These are phyloP conservation scores for Holothuria leucospilota DNA, from an alignment of 53 echinoderm and acorn worm genomes.

Conservation along the genomic window DNA sequence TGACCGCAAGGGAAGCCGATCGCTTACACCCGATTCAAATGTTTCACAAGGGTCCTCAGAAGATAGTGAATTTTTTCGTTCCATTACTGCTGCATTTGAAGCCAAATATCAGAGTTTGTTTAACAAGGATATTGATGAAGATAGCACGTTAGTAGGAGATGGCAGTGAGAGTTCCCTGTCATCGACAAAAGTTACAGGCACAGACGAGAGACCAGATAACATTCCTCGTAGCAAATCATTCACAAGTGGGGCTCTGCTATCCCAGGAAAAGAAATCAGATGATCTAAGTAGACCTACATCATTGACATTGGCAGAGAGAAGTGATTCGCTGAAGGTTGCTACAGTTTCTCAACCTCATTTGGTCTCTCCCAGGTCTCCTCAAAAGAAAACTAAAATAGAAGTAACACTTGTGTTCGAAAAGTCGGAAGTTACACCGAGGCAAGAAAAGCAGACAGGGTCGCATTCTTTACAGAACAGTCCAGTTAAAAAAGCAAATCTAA, in stretches of 20 bases:
- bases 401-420: slow-evolving; percentile 76
- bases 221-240: slow-evolving; percentile 67
- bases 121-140: slow-evolving; percentile 76
- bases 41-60: slow-evolving; percentile 65
- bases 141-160: slow-evolving; percentile 44
- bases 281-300: slow-evolving; percentile 7
- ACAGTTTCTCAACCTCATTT: slow-evolving; percentile 14
- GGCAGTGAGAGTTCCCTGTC: slow-evolving; percentile 44
- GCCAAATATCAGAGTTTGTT: slow-evolving; percentile 78
- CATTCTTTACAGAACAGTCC: slow-evolving; percentile 60
- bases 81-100: slow-evolving; percentile 94
- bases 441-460: slow-evolving; percentile 45
- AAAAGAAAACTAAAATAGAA: slow-evolving; percentile 80
- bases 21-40: slow-evolving; percentile 35
- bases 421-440: slow-evolving; percentile 66
- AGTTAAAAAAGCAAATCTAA: slow-evolving; percentile 5
- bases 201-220: slow-evolving; percentile 48
- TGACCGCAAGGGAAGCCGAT: slow-evolving; percentile 35
- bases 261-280: slow-evolving; percentile 10
- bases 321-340: slow-evolving; percentile 14
- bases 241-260: slow-evolving; percentile 41
- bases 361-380: slow-evolving; percentile 55
- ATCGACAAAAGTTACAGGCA: slow-evolving; percentile 42
- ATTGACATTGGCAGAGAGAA: slow-evolving; percentile 23
- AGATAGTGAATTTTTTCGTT: slow-evolving; percentile 93